Base-by-base conservation (phyloP, 1,140 invertebrate species). In the Heliconius himera region DNA sequence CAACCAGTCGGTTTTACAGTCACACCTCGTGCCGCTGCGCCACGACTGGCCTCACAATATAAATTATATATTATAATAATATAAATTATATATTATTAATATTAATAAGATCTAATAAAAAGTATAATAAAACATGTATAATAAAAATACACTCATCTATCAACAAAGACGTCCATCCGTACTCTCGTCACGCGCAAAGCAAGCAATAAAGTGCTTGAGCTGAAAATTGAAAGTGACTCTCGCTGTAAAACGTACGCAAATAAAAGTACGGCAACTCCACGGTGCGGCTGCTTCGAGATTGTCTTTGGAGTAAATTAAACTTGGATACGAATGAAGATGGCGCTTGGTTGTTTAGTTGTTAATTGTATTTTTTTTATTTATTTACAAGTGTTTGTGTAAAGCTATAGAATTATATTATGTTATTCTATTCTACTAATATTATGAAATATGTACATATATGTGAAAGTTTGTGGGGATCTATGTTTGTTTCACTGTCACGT, bases 141-240 rank as follows among this genome's bases (percentile, higher is more conserved):
- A 22, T 22, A 26, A 66, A 66, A 66, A 60, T 60, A 66, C 22
- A 29, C 11, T 66, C 11, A 66, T 66, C 60, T 22, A 66, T 75
- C 80, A 78, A 76, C 73, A 82, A 76, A 76, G 70, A 41, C 26
- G 9, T 66, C 26, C 77, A 51, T 82, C 74, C 41, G 33, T 85
- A 90, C 87, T 86, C 89, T 51, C 82, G 88, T 91, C 91, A 91
- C 91, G 90, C 79, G 82, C 81, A 73, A 82, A 84, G 79, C 79
- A 73, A 87, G 80, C 86, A 81, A 89, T 91, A 91, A 91, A 91
- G 88, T 87, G 90, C 87, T 89, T 87, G 82, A 77, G 88, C 84
- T 88, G 89, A 87, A 90, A 93, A 93, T 93, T 91, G 90, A 93
- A 93, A 91, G 90, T 91, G 89, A 88, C 88, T 79, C 46, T 33